Evolutionary conservation across 1,140 invertebrate species (phyloP), one percentile per base, ranked within the genome.

Genomic region (Drosophila kohkoa): DNA sequence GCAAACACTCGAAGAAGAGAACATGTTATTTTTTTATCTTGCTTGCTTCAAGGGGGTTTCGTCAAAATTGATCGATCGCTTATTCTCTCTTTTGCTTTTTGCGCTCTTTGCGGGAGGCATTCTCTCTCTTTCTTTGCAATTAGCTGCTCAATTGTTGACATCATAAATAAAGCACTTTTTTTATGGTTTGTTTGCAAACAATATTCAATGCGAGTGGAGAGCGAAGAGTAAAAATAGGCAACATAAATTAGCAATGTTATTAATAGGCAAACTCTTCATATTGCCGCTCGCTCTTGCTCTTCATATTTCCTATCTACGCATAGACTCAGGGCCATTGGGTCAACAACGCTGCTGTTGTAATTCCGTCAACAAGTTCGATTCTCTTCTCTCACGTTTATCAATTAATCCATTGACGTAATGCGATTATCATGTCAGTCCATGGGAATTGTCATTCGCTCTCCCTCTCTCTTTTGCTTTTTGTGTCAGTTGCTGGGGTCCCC

Each of bases 391-490:
- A 55, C 82, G 79, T 38, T 38, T 69, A 87, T 87, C 76, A 82
- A 88, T 80, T 76, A 74, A 72, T 65, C 32, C 69, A 82, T 77
- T 88, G 82, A 87, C 82, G 82, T 72, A 82, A 87, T 60, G 49
- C 66, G 69, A 87, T 82, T 88, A 87, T 75, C 79, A 77, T 57
- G 60, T 65, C 55, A 63, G 41, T 25, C 71, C 8, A 49, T 49
- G 46, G 75, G 60, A 86, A 86, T 79, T 81, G 65, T 46, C 59
- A 79, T 69, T 8, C 32, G 52, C 48, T 48, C 64, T 66, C 57
- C 4, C 20, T 25, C 3, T 25, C 20, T 25, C 20, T 25, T 3
- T 25, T 25, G 20, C 0, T 25, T 25, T 25, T 0, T 25, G 20
- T 25, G 20, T 25, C 32, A 13, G 55, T 51, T 51, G 65, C 55